Base-by-base conservation (phyloP, 23 tunicate species). In the Styela clava region DNA sequence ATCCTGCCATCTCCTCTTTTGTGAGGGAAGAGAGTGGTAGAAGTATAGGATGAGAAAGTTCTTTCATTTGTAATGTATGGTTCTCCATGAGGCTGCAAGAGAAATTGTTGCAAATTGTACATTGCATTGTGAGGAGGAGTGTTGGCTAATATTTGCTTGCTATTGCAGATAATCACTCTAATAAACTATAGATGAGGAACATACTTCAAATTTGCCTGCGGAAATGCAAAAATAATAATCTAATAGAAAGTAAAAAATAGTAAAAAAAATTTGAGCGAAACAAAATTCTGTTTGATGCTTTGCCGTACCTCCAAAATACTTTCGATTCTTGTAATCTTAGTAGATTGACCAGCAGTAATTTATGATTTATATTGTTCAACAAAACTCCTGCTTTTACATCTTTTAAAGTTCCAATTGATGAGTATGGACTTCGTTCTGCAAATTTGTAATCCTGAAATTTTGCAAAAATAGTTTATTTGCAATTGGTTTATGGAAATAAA, bases 311-410 rank as follows among this genome's bases (percentile, higher is more conserved):
- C 31, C 31, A 25, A 16, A 5, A 65, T 5, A 65, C 31, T 65
- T 65, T 65, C 71, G 31, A 5, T 28, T 65, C 71, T 65, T 65
- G 71, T 25, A 65, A 28, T 25, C 71, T 9, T 65, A 65, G 16
- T 25, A 65, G 7, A 16, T 65, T 65, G 16, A 65, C 71, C 5
- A 65, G 71, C 9, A 25, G 16, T 16, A 65, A 28, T 9, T 9
- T 28, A 25, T 65, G 30, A 65, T 28, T 25, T 25, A 16, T 65
- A 65, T 28, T 28, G 16, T 65, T 16, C 30, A 65, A 65, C 71
- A 65, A 26, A 65, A 65, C 71, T 5, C 71, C 71, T 3, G 31
- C 71, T 65, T 65, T 65, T 5, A 65, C 16, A 65, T 65, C 71
- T 65, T 65, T 65, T 16, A 65, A 65, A 3, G 31, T 25, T 25